phyloP scores from a whole-genome alignment of 2,113 vertebrate genomes.

The Tachuris rubrigastra region DNA sequence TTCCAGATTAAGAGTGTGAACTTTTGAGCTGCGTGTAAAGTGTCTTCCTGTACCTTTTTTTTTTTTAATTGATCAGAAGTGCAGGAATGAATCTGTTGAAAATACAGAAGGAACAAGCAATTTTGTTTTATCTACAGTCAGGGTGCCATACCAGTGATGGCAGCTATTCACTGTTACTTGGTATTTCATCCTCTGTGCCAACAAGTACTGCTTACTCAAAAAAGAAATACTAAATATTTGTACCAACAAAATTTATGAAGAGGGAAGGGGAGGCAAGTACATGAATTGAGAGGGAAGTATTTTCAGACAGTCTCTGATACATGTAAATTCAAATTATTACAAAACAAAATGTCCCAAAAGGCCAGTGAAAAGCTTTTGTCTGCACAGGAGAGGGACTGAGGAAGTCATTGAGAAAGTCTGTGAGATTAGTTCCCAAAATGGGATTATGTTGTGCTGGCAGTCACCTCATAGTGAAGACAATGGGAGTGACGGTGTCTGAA shows the following conservation, averaged over 20 bases:
- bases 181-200: background rate
- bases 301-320: background rate
- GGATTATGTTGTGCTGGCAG: background rate
- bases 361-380: background rate
- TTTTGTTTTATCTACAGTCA: background rate
- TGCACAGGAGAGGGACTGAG: background rate
- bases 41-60: background rate
- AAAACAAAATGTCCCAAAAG: background rate
- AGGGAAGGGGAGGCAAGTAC: background rate
- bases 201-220: background rate
- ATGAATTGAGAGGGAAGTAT: background rate
- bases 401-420: background rate
- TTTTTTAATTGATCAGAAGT: background rate
- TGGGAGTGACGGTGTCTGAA: background rate
- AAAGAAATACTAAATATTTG: background rate
- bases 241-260: background rate
- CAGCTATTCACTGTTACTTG: background rate
- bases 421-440: background rate
- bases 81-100: background rate
- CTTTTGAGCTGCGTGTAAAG: background rate
- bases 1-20: constrained; percentile 46
- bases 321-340: background rate
- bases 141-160: background rate
- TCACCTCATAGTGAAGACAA: accelerated
- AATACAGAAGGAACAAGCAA: background rate